Base-by-base conservation (phyloP, 1,140 invertebrate genomes). In the Atta colombica region DNA sequence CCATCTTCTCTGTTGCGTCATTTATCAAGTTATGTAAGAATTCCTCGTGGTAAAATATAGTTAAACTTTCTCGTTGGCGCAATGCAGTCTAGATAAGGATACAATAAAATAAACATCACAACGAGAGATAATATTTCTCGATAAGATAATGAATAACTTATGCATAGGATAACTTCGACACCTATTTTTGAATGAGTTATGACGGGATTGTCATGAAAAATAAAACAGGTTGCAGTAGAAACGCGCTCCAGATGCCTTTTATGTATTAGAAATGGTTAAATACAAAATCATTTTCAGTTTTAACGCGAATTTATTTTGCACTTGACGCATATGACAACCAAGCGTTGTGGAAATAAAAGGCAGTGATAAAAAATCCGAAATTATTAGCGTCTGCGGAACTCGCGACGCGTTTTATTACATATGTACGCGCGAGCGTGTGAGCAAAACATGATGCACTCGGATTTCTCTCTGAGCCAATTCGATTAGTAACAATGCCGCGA, bases 41-140 rank as follows among this genome's bases (percentile, higher is more conserved):
- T 53, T 78, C 18, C 2, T 49, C 4, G 18, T 53, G 35, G 14
- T 35, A 28, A 80, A 66, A 80, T 80, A 80, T 53, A 35, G 77
- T 81, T 60, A 58, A 71, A 58, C 71, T 81, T 58, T 81, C 45
- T 21, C 21, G 10, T 14, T 69, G 65, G 77, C 51, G 66, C 78
- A 60, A 14, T 69, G 51, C 65, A 81, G 78, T 81, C 78, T 81
- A 78, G 66, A 71, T 81, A 81, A 81, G 45, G n/a, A 63, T 31
- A 49, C 14, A 69, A 58, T 71, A 45, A 10, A 71, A 58, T 60
- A 69, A 81, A 81, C 21, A 58, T 31, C 4, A n/a, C 65, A 31
- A 21, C 3, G 45, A 69, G 45, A 55, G 31, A 68, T 49, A 69
- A 16, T 16, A 75, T 66, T 25, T 77, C 5, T 25, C 2, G 78